A percentile compares a stretch with the other conserved stretches of the same genome.
phyloP scores from a whole-genome alignment of 2,888 invertebrate genomes.

The Pristionchus exspectatus region DNA sequence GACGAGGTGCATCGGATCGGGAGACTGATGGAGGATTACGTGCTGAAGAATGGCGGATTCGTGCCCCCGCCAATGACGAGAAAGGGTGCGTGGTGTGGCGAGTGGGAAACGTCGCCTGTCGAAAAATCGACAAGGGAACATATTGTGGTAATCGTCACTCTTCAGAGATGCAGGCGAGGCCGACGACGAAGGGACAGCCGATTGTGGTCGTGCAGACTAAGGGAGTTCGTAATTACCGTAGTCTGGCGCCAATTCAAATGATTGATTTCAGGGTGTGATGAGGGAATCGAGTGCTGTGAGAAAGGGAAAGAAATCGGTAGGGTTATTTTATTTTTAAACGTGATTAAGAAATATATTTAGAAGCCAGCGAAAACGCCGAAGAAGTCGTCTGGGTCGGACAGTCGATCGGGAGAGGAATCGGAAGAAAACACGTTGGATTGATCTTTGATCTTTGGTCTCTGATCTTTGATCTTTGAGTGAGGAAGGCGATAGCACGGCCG shows the following conservation, averaged over 20 bases:
- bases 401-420: neutral
- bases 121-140: neutral
- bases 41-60: conserved; percentile 17
- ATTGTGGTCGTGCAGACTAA: conserved; percentile 24
- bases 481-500: neutral
- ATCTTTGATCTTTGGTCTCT: conserved; percentile 7
- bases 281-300: neutral
- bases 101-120: neutral
- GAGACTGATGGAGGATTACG: conserved; percentile 12
- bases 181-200: neutral
- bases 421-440: neutral
- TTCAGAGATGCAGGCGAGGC: conserved; percentile 3
- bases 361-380: neutral
- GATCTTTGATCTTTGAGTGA: neutral
- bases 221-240: neutral
- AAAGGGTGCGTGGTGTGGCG: neutral
- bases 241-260: neutral
- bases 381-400: neutral
- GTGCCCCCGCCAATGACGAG: neutral
- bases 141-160: neutral
- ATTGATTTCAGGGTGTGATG: neutral
- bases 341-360: neutral
- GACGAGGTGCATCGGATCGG: conserved; percentile 20
- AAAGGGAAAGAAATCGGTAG: neutral
- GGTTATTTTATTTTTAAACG: neutral